Percentiles rank a stretch among this genome's conserved stretches.
Conservation (phyloP, 2,797 vertebrate species). For the Pantherophis alleghaniensis region DNA sequence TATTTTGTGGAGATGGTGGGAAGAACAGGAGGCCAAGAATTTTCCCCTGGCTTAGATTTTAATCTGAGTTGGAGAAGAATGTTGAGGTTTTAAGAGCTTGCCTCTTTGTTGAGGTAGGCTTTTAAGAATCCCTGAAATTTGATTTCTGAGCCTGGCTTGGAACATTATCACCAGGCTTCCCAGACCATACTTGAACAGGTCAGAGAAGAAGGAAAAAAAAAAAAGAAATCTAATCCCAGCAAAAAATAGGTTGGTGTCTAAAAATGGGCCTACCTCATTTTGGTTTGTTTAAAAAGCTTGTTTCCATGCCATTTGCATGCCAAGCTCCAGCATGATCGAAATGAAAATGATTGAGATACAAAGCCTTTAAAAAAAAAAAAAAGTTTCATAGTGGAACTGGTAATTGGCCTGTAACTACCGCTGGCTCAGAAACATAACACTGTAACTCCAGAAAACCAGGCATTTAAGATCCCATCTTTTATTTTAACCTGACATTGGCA, state of each 20-base stretch:
- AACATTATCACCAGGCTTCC: neutral
- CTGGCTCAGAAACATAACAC: conserved; percentile 77
- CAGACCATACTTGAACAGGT: conserved; percentile 45
- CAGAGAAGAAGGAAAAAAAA: conserved; percentile 28
- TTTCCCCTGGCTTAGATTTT: neutral
- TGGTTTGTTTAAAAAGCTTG: conserved; percentile 71
- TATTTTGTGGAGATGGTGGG: neutral
- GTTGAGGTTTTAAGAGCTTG: neutral
- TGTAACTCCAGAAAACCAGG: conserved; percentile 69
- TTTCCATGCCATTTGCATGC: conserved; percentile 61
- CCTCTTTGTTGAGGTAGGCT: neutral
- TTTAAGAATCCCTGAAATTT: neutral
- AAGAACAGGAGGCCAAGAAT: neutral
- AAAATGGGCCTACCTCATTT: conserved; percentile 70
- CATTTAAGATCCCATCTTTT: conserved; percentile 64
- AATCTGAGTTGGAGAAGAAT: neutral
- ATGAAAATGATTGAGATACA: conserved; percentile 70
- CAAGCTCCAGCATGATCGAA: conserved; percentile 65
- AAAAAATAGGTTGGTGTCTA: conserved; percentile 63
- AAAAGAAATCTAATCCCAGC: conserved; percentile 50
- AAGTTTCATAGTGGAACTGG: conserved; percentile 78
- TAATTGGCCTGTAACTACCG: conserved; percentile 75
- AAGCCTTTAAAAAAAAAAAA: conserved; percentile 66
- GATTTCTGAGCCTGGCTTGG: neutral
- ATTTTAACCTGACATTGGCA: conserved; percentile 76